Percentiles rank a stretch among this genome's conserved stretches.
These are phyloP conservation scores for Nowickia ferox DNA, from an alignment of 2,888 invertebrate species.

Conservation along the genomic window DNA sequence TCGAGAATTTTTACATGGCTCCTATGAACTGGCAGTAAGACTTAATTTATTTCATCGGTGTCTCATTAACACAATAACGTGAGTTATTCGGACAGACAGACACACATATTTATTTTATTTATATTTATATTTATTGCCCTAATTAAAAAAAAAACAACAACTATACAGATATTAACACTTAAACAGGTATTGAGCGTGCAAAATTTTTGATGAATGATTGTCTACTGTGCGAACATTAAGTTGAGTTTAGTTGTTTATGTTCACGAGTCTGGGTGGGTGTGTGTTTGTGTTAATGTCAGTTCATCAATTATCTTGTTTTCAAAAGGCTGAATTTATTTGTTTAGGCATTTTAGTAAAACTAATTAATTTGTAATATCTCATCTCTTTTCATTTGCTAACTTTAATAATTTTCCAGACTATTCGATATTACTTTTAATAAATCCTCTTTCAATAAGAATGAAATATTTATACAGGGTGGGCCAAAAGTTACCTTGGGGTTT, in stretches of 20 bases:
- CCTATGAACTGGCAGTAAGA: no score
- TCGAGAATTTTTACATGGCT: no score
- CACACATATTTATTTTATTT: no score
- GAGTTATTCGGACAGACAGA: no score
- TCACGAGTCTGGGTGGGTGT: not conserved
- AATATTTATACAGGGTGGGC: no score
- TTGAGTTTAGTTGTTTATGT: not conserved
- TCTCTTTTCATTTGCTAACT: not conserved
- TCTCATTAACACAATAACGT: no score
- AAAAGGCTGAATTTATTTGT: not conserved
- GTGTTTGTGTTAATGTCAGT: no score
- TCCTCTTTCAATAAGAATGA: not conserved
- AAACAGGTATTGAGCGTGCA: slow-evolving; percentile 1
- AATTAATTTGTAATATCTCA: slow-evolving; percentile 35
- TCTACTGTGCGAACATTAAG: not conserved
- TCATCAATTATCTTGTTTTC: not conserved
- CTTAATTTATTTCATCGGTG: not conserved
- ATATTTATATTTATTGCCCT: not conserved
- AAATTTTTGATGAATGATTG: not conserved
- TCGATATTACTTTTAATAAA: slow-evolving; percentile 1
- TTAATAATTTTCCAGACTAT: not conserved
- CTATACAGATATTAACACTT: not conserved
- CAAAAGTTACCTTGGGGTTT: no score
- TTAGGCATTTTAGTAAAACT: slow-evolving; percentile 19
- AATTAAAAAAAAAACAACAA: not conserved